Conservation (phyloP, 2,888 invertebrate species). For the Orchestes rusci region DNA sequence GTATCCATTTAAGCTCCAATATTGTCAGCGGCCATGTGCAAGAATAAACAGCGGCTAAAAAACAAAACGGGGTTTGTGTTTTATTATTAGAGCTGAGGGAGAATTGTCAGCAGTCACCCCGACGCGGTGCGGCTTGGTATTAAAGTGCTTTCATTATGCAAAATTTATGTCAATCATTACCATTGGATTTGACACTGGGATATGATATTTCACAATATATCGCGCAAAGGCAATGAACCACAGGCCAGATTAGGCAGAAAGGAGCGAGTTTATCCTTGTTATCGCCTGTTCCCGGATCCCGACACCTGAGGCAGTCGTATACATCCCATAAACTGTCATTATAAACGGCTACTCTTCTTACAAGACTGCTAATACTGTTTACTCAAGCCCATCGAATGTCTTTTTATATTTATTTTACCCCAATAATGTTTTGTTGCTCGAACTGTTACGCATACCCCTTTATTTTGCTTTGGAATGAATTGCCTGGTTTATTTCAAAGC, state of each 20-base stretch:
- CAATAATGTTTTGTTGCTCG: constrained; percentile 22
- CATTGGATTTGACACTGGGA: constrained; percentile 44
- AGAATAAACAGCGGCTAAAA: constrained; percentile 20
- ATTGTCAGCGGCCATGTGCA: constrained; percentile 22
- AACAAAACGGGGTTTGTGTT: constrained; percentile 30
- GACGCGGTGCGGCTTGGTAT: constrained; percentile 29
- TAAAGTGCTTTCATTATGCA: constrained; percentile 42
- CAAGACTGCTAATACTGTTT: constrained; percentile 27
- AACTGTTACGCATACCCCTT: too few relatives aligned
- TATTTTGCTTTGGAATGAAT: too few relatives aligned
- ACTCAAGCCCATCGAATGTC: constrained; percentile 20
- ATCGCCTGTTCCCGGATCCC: constrained; percentile 43
- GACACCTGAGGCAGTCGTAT: constrained; percentile 42
- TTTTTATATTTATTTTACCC: constrained; percentile 25
- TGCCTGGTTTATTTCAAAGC: too few relatives aligned
- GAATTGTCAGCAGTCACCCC: constrained; percentile 29
- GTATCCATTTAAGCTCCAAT: constrained; percentile 17
- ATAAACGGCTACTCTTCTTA: constrained; percentile 30
- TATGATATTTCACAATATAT: constrained; percentile 44
- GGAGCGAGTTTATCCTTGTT: constrained; percentile 44
- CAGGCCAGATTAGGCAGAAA: constrained; percentile 40
- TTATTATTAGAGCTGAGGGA: constrained; percentile 32
- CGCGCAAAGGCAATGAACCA: constrained; percentile 39
- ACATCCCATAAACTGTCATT: constrained; percentile 36
- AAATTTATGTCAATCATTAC: constrained; percentile 47